These are phyloP conservation scores for Trichopria drosophilae DNA, from an alignment of 2,888 invertebrate genomes.

Conservation along the genomic window DNA sequence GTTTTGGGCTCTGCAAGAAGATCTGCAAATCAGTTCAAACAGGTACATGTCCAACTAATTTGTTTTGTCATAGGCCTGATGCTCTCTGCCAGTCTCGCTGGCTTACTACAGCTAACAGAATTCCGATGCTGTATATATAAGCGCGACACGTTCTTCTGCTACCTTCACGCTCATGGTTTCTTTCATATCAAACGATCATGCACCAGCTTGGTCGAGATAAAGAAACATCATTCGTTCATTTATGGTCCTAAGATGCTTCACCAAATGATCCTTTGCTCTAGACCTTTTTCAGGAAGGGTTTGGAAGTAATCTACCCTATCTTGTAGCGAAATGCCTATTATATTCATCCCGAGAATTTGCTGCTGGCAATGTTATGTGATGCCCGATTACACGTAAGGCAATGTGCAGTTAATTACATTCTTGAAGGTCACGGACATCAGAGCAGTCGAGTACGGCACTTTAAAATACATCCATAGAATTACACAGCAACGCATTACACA, in stretches of 20 bases:
- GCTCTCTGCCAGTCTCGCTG: constrained; percentile 3
- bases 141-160: constrained; percentile 1
- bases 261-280: constrained; percentile 4
- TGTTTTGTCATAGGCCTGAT: not conserved
- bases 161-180: constrained; percentile 2
- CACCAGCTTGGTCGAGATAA: constrained; percentile 4
- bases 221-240: not conserved
- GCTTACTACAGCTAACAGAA: constrained; percentile 5
- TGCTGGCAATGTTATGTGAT: constrained; percentile 14
- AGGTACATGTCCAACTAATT: constrained; percentile 1
- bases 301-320: not conserved
- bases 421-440: not conserved
- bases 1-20: too few relatives aligned
- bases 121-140: not conserved
- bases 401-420: constrained; percentile 3
- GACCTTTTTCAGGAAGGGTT: not conserved
- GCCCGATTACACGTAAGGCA: constrained; percentile 5
- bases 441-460: not conserved
- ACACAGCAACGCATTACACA: too few relatives aligned
- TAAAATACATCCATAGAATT: too few relatives aligned
- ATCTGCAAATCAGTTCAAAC: constrained; percentile 4
- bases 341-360: constrained; percentile 15
- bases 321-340: constrained; percentile 1
- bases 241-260: too few relatives aligned
- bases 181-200: not conserved